A percentile compares a stretch with the other conserved stretches of the same genome.
Evolutionary conservation across 2,113 vertebrate genomes (phyloP).

Genomic region (Pipa parva): DNA sequence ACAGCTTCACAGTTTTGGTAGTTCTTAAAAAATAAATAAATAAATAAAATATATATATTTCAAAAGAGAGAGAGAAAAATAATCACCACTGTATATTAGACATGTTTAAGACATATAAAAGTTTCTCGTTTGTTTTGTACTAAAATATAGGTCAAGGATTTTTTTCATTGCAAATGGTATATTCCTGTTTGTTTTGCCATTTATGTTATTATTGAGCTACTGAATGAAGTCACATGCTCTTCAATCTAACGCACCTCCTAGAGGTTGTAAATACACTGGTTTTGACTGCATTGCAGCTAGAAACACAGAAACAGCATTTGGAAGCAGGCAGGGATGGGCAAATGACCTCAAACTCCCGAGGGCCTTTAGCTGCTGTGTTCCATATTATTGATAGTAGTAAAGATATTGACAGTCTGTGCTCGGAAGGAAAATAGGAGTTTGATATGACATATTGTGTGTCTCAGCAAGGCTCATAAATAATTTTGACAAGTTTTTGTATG

Average conservation of each 20-base stretch:
- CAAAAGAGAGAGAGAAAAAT: too few relatives aligned
- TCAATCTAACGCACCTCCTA: slow-evolving; percentile 48
- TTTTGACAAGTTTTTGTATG: slow-evolving; percentile 99
- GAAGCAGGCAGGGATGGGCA: slow-evolving; percentile 67
- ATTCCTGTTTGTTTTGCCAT: slow-evolving; percentile 40
- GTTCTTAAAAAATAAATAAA: too few relatives aligned
- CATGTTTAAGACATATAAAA: too few relatives aligned
- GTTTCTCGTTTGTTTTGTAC: too few relatives aligned
- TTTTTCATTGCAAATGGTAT: neutral
- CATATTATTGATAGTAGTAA: slow-evolving; percentile 96
- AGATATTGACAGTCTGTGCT: slow-evolving; percentile 97
- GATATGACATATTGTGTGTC: slow-evolving; percentile 99
- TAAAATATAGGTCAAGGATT: too few relatives aligned
- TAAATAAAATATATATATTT: too few relatives aligned
- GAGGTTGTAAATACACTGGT: slow-evolving; percentile 50
- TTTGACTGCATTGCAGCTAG: slow-evolving; percentile 49
- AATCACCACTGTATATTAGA: too few relatives aligned
- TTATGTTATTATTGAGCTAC: slow-evolving; percentile 51
- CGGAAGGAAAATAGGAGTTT: slow-evolving; percentile 96
- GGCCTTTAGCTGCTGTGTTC: slow-evolving; percentile 84
- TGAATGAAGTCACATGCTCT: slow-evolving; percentile 49
- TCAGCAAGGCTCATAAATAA: slow-evolving; percentile 99
- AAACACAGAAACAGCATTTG: slow-evolving; percentile 50
- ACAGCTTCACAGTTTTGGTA: too few relatives aligned
- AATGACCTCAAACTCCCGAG: slow-evolving; percentile 79